Evolutionary conservation across 2,888 invertebrate species (phyloP), one percentile per base, ranked within the genome.

Genomic region (Drosophila peninsularis): DNA sequence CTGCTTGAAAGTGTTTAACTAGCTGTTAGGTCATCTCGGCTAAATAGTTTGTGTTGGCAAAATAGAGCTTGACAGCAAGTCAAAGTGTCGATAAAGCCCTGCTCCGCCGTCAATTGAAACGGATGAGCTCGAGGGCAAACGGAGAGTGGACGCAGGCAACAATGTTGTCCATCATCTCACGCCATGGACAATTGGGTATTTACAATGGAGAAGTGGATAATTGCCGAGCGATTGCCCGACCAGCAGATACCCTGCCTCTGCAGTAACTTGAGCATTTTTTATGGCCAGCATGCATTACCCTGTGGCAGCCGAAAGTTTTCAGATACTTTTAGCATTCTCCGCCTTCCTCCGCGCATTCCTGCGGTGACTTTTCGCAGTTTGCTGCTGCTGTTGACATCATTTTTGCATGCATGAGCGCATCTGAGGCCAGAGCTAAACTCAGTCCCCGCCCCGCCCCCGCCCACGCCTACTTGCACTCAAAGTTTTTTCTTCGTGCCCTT

Each of bases 321-420:
- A 27, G 21, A 24, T 55, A 63, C 66, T 42, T 42, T 42, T 7
- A 21, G 42, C 62, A 44, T 49, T 41, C 30, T n/a, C 45, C 24
- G 41, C 41, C 36, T 42, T 42, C 6, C 21, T 21, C 9, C 3
- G 37, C 37, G n/a, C 4, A 52, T 58, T 53, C 47, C 53, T 37
- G 32, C 55, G 49, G 39, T 41, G 19, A 57, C 55, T 55, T 75
- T 72, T 63, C 57, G 56, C 56, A 32, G 55, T 55, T 70, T 65
- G 64, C 45, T 47, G 39, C 53, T 24, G 66, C 56, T 77, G 66
- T 56, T 77, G 80, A 76, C 81, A 81, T 73, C 65, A 70, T 78
- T 82, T 65, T 49, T 36, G 67, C 69, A 65, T 76, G 76, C 65
- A 73, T 78, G 76, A 60, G 50, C 64, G 76, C 79, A 65, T 65